phyloP scores from a whole-genome alignment of 2,113 vertebrate species.

The Machaerirhynchus nigripectus region DNA sequence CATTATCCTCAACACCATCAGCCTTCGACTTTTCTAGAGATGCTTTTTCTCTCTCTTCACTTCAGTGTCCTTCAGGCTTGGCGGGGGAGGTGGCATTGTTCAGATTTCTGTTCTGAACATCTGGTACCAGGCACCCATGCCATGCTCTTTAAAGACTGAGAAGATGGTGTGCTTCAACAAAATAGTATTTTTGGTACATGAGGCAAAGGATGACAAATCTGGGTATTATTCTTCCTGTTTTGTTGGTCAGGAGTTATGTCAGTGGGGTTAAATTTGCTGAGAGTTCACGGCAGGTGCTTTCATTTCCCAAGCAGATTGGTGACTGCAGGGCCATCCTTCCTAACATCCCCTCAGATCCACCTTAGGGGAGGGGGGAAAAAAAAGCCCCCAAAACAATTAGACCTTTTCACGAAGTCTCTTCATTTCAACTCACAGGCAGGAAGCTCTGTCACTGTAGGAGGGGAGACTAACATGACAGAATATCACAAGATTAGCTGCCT shows the following conservation, averaged over 20 bases:
- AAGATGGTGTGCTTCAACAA: neutral
- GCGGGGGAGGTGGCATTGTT: accelerated
- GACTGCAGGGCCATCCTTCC: neutral
- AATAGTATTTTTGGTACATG: neutral
- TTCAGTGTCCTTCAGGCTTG: neutral
- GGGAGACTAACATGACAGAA: neutral
- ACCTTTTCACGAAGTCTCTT: neutral
- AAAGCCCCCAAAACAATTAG: neutral
- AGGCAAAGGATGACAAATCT: neutral
- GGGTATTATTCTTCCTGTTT: neutral
- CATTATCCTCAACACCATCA: neutral
- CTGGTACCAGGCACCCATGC: neutral
- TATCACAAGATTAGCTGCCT: neutral
- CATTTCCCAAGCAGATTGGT: neutral
- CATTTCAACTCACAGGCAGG: neutral
- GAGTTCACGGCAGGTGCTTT: neutral
- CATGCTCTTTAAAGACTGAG: neutral
- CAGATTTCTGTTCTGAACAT: neutral
- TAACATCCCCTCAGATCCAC: neutral
- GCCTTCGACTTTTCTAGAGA: neutral
- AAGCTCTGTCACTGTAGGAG: neutral
- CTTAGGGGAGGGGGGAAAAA: neutral
- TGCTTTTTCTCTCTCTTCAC: neutral
- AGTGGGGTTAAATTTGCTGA: neutral
- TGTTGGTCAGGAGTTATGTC: neutral